phyloP scores from a whole-genome alignment of 37 sponge, comb jelly and placozoan genomes.

The Spongilla lacustris region DNA sequence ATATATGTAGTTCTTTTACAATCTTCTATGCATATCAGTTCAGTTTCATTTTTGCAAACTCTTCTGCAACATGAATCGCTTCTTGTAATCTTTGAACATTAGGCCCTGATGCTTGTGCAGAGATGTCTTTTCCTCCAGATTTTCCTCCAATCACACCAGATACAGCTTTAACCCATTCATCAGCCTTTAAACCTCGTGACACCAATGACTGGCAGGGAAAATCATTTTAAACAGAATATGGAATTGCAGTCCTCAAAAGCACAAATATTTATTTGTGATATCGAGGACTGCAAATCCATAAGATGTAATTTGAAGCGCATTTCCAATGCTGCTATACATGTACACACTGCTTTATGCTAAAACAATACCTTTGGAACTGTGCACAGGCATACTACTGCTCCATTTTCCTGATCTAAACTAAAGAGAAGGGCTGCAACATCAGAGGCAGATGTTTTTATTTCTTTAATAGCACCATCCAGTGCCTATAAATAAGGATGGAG shows the following conservation, averaged over 20 bases:
- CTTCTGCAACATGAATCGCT: slow-evolving; percentile 76
- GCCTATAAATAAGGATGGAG: slow-evolving; percentile 67
- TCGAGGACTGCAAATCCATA: too few relatives aligned
- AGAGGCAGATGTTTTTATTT: slow-evolving; percentile 79
- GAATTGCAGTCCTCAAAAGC: too few relatives aligned
- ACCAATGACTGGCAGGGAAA: slow-evolving; percentile 39
- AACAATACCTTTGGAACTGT: slow-evolving; percentile 83
- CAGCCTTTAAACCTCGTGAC: slow-evolving; percentile 78
- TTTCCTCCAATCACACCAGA: slow-evolving; percentile 80
- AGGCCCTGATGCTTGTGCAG: slow-evolving; percentile 89
- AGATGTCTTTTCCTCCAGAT: slow-evolving; percentile 87
- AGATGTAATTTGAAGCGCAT: too few relatives aligned
- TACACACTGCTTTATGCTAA: too few relatives aligned
- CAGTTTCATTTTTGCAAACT: slow-evolving; percentile 48
- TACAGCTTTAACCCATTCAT: slow-evolving; percentile 87
- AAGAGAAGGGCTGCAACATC: slow-evolving; percentile 89
- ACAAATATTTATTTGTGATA: too few relatives aligned
- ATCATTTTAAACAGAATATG: not conserved
- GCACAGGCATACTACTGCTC: slow-evolving; percentile 71
- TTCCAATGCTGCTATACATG: too few relatives aligned
- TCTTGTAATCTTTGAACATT: slow-evolving; percentile 60
- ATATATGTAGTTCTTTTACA: too few relatives aligned
- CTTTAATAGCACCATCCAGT: slow-evolving; percentile 89
- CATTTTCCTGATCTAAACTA: slow-evolving; percentile 78
- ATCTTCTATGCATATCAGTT: not conserved